Conservation (phyloP, 2,113 vertebrate genomes). For the Leiothrix lutea region DNA sequence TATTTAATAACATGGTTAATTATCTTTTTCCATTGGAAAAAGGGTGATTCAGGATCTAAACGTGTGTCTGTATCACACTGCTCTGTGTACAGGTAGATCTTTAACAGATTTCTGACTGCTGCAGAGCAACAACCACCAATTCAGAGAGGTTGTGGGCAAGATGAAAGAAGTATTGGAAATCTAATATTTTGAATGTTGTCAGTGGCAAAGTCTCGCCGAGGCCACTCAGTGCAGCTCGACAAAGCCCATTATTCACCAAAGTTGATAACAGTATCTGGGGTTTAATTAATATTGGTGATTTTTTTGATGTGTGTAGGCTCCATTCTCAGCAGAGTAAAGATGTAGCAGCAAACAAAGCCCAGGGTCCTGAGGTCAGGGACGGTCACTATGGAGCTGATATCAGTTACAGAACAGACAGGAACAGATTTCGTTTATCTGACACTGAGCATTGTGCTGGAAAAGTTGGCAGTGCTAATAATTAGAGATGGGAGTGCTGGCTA, state of each 20-base stretch:
- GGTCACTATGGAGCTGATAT: conserved; percentile 76
- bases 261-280: conserved; percentile 53
- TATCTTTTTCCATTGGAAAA: neutral
- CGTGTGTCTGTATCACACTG: accelerated
- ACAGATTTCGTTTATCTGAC: conserved; percentile 75
- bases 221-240: neutral
- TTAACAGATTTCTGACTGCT: neutral
- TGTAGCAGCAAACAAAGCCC: conserved; percentile 65
- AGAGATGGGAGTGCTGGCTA: conserved; percentile 30
- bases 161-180: neutral
- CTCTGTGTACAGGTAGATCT: neutral
- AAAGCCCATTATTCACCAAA: conserved; percentile 43
- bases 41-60: neutral
- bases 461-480: conserved; percentile 65
- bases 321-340: conserved; percentile 68
- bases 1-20: neutral
- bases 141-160: neutral
- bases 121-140: neutral
- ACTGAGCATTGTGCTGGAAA: conserved; percentile 66
- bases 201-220: neutral
- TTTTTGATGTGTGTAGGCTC: conserved; percentile 45
- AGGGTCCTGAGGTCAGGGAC: conserved; percentile 72
- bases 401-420: conserved; percentile 76
- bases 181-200: neutral
- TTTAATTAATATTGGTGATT: conserved; percentile 61